Evolutionary conservation across 2,797 vertebrate genomes (phyloP), one percentile per base, ranked within the genome.

Genomic region (Rhincodon typus): DNA sequence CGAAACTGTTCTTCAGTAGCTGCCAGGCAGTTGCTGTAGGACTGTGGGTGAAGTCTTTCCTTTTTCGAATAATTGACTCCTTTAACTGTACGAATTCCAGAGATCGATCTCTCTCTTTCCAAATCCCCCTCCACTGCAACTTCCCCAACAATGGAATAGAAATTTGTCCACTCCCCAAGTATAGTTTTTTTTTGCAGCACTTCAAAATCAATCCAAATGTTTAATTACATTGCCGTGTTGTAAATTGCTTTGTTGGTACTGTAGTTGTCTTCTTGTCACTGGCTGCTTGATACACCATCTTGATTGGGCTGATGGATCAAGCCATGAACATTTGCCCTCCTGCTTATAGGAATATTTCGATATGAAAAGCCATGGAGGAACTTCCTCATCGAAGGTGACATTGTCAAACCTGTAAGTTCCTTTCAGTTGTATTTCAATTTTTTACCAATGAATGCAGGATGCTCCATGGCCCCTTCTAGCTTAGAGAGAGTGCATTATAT

Each of bases 341-440:
- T 74, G 27, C 0, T 34, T 53, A 30, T 17, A 95, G 94, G 94
- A 53, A 53, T 53, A 30, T 72, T 95, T 34, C 69, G 6, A 34
- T 69, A 30, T 74, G 94, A 53, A 53, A 95, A 53, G 70, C 70
- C 46, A 38, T 74, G 70, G 94, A 50, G 70, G 30, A 57, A 46
- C 42, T 95, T 95, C 70, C 70, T 74, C 12, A 77, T 95, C 0
- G 94, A 95, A 34, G 94, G 94, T 19, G 94, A 95, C 17, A 74
- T 95, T 27, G 17, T 95, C 70, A 95, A 74, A 95, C 94, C 70
- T 8, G 94, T 95, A 72, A 95, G 67, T 74, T 77, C 57, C 94
- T 74, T 57, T n/a, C 87, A 57, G 3, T 12, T 19, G 34, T 57
- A 57, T 53, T 53, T n/a, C 34, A 15, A 5, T 12, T n/a, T 90